A percentile compares a stretch with the other conserved stretches of the same genome.
These are phyloP conservation scores for Lasioglossum pauxillum DNA, from an alignment of 2,888 invertebrate species.

Conservation along the genomic window DNA sequence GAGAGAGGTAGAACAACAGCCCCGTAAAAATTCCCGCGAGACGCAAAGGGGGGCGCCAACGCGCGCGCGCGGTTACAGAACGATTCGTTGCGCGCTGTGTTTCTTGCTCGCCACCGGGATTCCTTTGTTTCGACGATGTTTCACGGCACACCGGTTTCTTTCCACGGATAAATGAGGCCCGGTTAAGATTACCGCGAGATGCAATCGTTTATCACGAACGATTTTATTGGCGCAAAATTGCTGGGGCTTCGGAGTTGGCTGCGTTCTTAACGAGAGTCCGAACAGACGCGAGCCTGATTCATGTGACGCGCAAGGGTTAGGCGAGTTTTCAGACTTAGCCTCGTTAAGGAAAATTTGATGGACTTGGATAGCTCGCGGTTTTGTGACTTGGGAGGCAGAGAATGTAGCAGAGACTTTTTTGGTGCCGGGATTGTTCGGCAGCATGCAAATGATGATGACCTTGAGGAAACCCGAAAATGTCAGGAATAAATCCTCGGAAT, in stretches of 20 bases:
- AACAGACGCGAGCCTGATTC: conserved; percentile 27
- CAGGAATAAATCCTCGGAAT: too few species aligned
- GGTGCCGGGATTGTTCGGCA: not conserved
- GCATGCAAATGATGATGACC: not conserved
- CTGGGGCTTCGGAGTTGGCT: conserved; percentile 1
- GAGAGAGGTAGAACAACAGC: conserved; percentile 16
- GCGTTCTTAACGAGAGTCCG: conserved; percentile 22
- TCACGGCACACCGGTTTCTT: conserved; percentile 31
- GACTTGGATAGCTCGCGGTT: not conserved
- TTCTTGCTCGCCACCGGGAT: conserved; percentile 28
- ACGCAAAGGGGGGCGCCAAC: not conserved
- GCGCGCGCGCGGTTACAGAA: conserved; percentile 7
- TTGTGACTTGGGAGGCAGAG: not conserved
- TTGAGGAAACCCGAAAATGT: too few species aligned
- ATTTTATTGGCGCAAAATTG: conserved; percentile 49
- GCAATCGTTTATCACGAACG: conserved; percentile 45
- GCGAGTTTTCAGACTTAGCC: not conserved
- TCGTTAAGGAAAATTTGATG: not conserved
- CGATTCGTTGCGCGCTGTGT: conserved; percentile 33
- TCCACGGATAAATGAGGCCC: not conserved
- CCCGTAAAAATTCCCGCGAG: not conserved
- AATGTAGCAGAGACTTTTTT: not conserved
- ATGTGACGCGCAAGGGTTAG: conserved; percentile 3
- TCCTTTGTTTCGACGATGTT: conserved; percentile 31
- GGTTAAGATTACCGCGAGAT: conserved; percentile 16